Percentiles rank a stretch among this genome's conserved stretches.
Evolutionary conservation across 2,797 vertebrate species (phyloP).

Genomic region (Danio tinwini): DNA sequence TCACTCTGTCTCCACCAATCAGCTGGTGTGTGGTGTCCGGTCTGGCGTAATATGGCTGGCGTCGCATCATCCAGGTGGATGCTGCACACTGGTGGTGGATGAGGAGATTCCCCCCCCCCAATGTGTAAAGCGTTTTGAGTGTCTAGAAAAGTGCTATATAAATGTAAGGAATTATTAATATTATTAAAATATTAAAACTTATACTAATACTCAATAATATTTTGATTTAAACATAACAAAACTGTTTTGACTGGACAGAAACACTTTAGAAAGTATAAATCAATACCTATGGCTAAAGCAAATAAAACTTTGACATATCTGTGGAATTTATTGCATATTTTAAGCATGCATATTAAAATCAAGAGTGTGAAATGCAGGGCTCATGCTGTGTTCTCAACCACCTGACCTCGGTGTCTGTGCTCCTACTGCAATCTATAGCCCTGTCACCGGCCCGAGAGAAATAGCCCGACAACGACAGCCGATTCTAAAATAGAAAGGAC

Average conservation of each 20-base stretch:
- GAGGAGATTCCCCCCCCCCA: too few species aligned
- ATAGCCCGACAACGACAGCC: conserved; percentile 66
- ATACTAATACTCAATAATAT: neutral
- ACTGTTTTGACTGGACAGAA: neutral
- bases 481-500: conserved; percentile 78
- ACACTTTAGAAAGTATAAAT: neutral
- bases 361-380: neutral
- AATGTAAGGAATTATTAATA: too few species aligned
- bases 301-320: neutral
- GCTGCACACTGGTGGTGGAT: too few species aligned
- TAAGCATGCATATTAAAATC: neutral
- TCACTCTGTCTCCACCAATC: too few species aligned
- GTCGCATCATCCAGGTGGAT: too few species aligned
- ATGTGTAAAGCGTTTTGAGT: too few species aligned
- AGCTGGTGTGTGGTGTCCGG: too few species aligned
- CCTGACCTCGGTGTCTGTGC: conserved; percentile 43
- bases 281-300: neutral
- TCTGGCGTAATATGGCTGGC: too few species aligned
- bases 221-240: neutral
- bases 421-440: conserved; percentile 49
- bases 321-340: neutral
- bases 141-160: too few species aligned
- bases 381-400: conserved; percentile 3
- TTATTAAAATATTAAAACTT: too few species aligned
- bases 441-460: conserved; percentile 61